Percentiles rank a stretch among this genome's conserved stretches.
Conservation (phyloP, 2,113 vertebrate genomes). For the Agelaius tricolor region DNA sequence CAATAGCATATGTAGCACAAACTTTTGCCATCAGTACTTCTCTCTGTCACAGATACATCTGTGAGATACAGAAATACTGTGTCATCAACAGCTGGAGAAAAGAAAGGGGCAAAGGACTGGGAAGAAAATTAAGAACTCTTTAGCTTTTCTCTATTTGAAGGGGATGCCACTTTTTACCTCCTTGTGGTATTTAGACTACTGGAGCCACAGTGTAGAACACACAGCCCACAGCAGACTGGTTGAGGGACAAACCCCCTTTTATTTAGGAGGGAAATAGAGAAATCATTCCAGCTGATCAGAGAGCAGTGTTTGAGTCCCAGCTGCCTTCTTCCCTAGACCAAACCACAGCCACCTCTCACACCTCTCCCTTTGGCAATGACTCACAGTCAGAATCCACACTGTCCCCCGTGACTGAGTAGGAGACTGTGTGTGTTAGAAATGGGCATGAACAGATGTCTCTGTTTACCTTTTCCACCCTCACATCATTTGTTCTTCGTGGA, state of each 20-base stretch:
- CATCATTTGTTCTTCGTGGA: neutral
- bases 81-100: neutral
- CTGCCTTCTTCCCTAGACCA: neutral
- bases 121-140: neutral
- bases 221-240: neutral
- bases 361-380: constrained; percentile 29
- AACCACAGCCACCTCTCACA: constrained; percentile 22
- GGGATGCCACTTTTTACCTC: neutral
- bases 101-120: neutral
- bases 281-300: neutral
- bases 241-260: neutral
- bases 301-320: constrained; percentile 12
- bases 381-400: constrained; percentile 26
- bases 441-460: constrained; percentile 52
- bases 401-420: constrained; percentile 34
- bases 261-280: neutral
- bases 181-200: neutral
- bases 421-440: constrained; percentile 28
- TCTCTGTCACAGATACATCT: neutral
- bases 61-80: neutral
- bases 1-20: neutral
- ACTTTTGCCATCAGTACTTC: neutral
- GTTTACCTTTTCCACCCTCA: constrained; percentile 17
- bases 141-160: neutral
- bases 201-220: neutral